Percentiles rank a stretch among this genome's conserved stretches.
These are phyloP conservation scores for Setipinna tenuifilis DNA, from an alignment of 2,797 vertebrate species.

Conservation along the genomic window DNA sequence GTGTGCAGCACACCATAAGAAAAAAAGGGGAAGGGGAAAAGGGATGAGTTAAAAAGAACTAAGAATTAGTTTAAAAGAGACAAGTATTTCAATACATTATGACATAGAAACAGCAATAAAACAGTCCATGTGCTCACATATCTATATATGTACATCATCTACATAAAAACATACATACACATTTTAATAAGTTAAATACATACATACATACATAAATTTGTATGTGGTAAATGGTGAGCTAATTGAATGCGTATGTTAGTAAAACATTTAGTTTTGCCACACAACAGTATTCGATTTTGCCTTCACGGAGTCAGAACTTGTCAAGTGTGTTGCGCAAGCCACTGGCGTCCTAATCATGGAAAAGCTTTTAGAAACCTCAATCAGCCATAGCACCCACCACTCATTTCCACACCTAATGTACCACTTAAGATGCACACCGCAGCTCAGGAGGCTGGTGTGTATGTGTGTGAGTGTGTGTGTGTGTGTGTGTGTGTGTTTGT, in stretches of 20 bases:
- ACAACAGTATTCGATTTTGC: background rate
- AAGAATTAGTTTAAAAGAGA: too few species aligned
- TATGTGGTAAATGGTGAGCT: background rate
- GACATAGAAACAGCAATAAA: too few species aligned
- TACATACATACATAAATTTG: background rate
- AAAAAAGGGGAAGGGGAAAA: too few species aligned
- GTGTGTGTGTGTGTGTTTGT: background rate
- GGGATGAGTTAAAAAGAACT: too few species aligned
- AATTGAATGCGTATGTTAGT: background rate
- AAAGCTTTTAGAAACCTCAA: constrained; percentile 30
- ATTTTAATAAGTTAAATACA: too few species aligned
- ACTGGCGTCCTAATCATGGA: constrained; percentile 25
- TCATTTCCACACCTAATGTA: constrained; percentile 29
- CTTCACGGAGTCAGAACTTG: background rate
- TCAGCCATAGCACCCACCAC: background rate
- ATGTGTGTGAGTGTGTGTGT: background rate
- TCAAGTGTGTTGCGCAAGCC: constrained; percentile 25
- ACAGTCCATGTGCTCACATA: too few species aligned
- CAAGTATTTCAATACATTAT: too few species aligned
- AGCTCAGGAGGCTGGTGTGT: background rate
- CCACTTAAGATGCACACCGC: constrained; percentile 14
- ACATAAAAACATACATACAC: too few species aligned
- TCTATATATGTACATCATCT: too few species aligned
- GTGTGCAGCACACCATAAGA: too few species aligned
- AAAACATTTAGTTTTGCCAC: background rate